Conservation (phyloP, 2,113 vertebrate species). For the Rhinichthys klamathensis region DNA sequence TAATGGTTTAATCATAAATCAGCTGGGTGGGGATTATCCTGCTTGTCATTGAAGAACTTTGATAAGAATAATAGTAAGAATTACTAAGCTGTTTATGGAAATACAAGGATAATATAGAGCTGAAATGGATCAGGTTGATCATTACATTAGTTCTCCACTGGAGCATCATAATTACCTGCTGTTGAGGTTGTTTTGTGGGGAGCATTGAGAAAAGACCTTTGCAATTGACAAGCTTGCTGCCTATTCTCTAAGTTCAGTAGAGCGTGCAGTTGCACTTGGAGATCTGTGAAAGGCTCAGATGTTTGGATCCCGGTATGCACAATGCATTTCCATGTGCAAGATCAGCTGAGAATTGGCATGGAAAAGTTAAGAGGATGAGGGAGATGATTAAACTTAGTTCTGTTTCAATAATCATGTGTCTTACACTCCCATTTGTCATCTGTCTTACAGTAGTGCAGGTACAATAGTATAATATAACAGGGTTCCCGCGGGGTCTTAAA, state of each 20-base stretch:
- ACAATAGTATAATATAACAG: neutral
- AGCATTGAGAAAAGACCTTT: slow-evolving; percentile 14
- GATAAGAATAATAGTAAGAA: slow-evolving; percentile 44
- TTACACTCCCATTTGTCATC: neutral
- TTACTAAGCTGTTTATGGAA: neutral
- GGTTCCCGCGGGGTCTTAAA: too few relatives aligned
- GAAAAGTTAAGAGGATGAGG: slow-evolving; percentile 21
- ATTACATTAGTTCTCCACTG: slow-evolving; percentile 33
- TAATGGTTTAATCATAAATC: slow-evolving; percentile 51
- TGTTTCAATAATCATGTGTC: neutral
- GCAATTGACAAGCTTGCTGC: neutral
- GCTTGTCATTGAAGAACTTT: slow-evolving; percentile 39
- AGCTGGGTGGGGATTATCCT: slow-evolving; percentile 35
- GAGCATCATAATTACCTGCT: slow-evolving; percentile 35
- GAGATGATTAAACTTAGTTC: slow-evolving; percentile 27
- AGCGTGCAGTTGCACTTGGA: slow-evolving; percentile 14
- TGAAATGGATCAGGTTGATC: slow-evolving; percentile 28
- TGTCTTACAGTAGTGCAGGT: neutral
- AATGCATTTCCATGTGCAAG: neutral
- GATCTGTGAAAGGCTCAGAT: slow-evolving; percentile 19
- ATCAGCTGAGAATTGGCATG: neutral
- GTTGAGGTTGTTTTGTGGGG: slow-evolving; percentile 19
- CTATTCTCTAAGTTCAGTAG: neutral
- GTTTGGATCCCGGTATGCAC: neutral
- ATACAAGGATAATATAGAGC: neutral